Conservation (phyloP, 2,888 invertebrate genomes). For the Acanthoscelides obtectus region DNA sequence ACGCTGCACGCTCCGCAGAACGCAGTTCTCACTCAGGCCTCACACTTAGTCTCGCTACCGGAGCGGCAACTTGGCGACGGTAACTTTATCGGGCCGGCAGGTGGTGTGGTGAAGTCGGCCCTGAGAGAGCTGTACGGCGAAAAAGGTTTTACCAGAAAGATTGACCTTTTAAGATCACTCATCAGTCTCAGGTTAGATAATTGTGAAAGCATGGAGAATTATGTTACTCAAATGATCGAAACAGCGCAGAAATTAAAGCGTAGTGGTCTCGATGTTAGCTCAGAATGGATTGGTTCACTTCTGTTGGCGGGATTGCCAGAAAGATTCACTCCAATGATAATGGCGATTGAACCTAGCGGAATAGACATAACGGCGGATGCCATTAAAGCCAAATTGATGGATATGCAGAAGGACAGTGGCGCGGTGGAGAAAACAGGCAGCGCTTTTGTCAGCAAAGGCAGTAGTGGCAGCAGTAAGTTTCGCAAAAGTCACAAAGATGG, state of each 20-base stretch:
- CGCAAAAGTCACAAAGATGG: background rate
- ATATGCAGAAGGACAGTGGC: conserved; percentile 16
- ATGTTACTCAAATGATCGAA: conserved; percentile 27
- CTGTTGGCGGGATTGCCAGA: conserved; percentile 28
- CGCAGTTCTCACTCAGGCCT: too few species aligned
- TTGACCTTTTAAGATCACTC: too few species aligned
- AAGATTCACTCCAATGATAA: conserved; percentile 24
- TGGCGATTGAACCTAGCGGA: conserved; percentile 27
- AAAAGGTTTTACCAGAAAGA: too few species aligned
- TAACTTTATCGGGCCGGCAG: too few species aligned
- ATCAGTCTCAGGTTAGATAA: too few species aligned
- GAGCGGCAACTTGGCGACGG: too few species aligned
- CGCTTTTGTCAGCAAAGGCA: too few species aligned
- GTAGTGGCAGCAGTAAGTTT: conserved; percentile 1
- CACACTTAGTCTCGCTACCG: too few species aligned
- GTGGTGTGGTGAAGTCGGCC: too few species aligned
- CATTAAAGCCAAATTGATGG: conserved; percentile 29
- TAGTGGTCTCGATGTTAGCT: conserved; percentile 23
- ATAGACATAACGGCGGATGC: conserved; percentile 24
- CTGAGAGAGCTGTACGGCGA: too few species aligned
- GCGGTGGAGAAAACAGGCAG: background rate
- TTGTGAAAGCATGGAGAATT: conserved; percentile 23
- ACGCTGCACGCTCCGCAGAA: too few species aligned
- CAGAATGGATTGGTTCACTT: conserved; percentile 21
- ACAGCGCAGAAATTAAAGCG: conserved; percentile 21